A percentile compares a stretch with the other conserved stretches of the same genome.
phyloP scores from a whole-genome alignment of 2,113 vertebrate genomes.

The Sceloporus undulatus region DNA sequence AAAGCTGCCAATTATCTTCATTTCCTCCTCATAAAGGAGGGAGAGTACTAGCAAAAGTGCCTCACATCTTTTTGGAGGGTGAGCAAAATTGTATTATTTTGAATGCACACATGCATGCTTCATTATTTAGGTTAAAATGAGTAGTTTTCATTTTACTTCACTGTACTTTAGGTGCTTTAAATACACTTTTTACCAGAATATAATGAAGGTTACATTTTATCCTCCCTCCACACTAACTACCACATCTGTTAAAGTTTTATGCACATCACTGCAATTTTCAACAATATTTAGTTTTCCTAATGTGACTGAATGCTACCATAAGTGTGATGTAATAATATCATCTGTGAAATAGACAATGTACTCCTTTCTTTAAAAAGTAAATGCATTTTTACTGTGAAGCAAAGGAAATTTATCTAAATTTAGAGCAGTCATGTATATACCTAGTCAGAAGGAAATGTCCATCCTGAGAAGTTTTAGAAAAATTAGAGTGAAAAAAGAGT shows the following conservation, averaged over 20 bases:
- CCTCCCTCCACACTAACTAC: fast-evolving
- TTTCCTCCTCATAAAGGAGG: too few species aligned
- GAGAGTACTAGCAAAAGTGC: too few species aligned
- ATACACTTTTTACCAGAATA: too few species aligned
- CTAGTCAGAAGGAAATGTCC: background rate
- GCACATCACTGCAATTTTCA: background rate
- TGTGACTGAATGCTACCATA: background rate
- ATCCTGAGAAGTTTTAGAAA: background rate
- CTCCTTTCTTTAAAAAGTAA: slow-evolving; percentile 7
- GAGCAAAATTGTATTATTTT: background rate
- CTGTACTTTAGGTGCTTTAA: too few species aligned
- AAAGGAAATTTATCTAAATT: background rate
- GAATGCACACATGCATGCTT: background rate
- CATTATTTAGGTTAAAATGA: too few species aligned
- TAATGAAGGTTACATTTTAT: background rate
- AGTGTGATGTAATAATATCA: background rate
- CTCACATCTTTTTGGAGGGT: too few species aligned
- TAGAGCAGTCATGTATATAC: background rate
- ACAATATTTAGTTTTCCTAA: background rate
- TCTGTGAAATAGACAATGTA: slow-evolving; percentile 17
- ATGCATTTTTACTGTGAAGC: background rate
- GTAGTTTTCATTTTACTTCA: too few species aligned
- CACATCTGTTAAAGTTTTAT: background rate
- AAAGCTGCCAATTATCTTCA: too few species aligned
- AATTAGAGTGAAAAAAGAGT: background rate